Evolutionary conservation across 2,113 vertebrate species (phyloP), one percentile per base, ranked within the genome.

Genomic region (Oxygymnocypris stewartii): DNA sequence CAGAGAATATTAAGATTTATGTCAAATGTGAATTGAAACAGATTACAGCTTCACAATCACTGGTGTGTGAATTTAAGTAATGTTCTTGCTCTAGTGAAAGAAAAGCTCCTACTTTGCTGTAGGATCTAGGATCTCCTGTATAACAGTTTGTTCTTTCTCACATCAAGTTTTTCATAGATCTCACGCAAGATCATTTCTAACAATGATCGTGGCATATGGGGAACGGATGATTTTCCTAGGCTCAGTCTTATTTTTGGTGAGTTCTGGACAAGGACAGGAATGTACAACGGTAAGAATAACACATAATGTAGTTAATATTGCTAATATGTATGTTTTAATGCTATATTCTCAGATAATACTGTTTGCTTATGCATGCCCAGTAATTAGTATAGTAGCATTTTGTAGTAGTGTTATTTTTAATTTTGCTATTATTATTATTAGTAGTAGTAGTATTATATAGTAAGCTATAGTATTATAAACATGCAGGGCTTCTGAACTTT

Each of bases 271-370:
- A 63, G 74, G 51, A n/a, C 40, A 88, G 74, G 51, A 78, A 18
- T 86, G 87, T 35, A 63, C 61, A 20, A 73, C 20, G 74, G 79
- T 86, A 83, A 81, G 79, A 42, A 44, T 13, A 81, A 10, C n/a
- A 18, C 37, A 8, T 61, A 40, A 59, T 37, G 0, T 61, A 44
- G 12, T 75, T 44, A 6, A 47, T 25, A 42, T 40, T 35, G 31
- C 35, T 71, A 0, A 40, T 80, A 63, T 18, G 0, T 40, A n/a
- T 40, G 71, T 11, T 71, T 71, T 75, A 74, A 44, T 2, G 11
- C 37, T 44, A 47, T 0, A 11, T n/a, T 44, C 18, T 74, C 20
- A 74, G 11, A 74, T 0, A 44, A 25, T 47, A 47, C 6, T 12
- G 4, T 75, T 14, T 40, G 73, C 25, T 75, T 47, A 75, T 13